These are phyloP conservation scores for Myanophis thanlyinensis DNA, from an alignment of 2,113 vertebrate genomes.

Conservation along the genomic window DNA sequence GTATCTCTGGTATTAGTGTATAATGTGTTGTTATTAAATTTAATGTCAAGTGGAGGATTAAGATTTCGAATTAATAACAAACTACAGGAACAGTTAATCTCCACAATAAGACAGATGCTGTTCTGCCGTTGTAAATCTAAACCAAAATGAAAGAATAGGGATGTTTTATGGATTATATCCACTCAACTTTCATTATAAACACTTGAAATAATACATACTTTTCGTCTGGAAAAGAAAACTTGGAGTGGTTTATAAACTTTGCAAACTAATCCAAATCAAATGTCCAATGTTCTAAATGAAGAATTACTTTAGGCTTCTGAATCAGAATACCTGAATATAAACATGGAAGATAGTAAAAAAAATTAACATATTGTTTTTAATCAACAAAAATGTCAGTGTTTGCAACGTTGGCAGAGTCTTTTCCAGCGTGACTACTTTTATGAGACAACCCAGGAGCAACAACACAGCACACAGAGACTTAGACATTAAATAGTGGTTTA, in stretches of 20 bases:
- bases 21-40: conserved; percentile 22
- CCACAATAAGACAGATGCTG: conserved; percentile 43
- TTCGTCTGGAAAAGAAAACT: not conserved
- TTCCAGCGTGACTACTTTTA: too few species aligned
- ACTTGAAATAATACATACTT: not conserved
- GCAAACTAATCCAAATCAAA: not conserved
- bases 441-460: too few species aligned
- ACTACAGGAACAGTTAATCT: conserved; percentile 45
- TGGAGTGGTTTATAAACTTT: not conserved
- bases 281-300: not conserved
- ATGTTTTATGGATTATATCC: not conserved
- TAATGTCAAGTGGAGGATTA: conserved; percentile 45
- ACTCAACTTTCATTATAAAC: not conserved
- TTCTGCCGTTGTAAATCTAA: conserved; percentile 9
- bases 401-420: too few species aligned
- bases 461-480: too few species aligned
- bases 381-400: too few species aligned
- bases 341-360: not conserved
- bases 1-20: not conserved
- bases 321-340: not conserved
- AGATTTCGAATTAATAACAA: conserved; percentile 41
- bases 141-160: not conserved
- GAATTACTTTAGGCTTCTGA: not conserved
- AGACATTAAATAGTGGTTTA: too few species aligned
- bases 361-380: not conserved